Percentiles rank a stretch among this genome's conserved stretches.
Conservation (phyloP, 2,888 invertebrate species). For the Dynastes tityus region DNA sequence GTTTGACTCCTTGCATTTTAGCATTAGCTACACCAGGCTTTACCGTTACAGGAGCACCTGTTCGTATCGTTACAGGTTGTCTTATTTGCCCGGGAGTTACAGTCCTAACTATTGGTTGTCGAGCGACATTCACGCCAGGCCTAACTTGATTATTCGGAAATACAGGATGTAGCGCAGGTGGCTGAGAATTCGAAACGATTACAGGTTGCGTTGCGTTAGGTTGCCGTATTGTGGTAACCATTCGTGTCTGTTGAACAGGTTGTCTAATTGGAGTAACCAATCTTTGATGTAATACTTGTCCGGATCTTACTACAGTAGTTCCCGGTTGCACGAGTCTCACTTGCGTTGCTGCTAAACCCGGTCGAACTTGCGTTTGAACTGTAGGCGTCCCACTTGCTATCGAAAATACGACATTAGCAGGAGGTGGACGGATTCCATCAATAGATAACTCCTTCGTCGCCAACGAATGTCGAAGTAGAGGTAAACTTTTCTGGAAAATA, state of each 20-base stretch:
- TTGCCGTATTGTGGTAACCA: slow-evolving; percentile 68
- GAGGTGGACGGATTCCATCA: slow-evolving; percentile 95
- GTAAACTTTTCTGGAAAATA: slow-evolving; percentile 90
- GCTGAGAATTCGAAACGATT: slow-evolving; percentile 69
- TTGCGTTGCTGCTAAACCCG: slow-evolving; percentile 74
- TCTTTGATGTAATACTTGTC: slow-evolving; percentile 73
- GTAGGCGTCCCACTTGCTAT: slow-evolving; percentile 70
- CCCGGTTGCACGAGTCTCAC: slow-evolving; percentile 77
- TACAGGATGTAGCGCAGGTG: slow-evolving; percentile 70
- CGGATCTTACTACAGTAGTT: slow-evolving; percentile 71
- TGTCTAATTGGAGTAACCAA: slow-evolving; percentile 71
- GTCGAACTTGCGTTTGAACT: slow-evolving; percentile 68
- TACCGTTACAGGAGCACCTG: slow-evolving; percentile 64
- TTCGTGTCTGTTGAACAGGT: slow-evolving; percentile 65
- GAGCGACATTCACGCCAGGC: slow-evolving; percentile 61
- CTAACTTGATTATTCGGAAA: slow-evolving; percentile 61
- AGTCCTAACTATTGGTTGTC: slow-evolving; percentile 62
- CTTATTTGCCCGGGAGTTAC: slow-evolving; percentile 59
- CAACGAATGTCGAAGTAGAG: slow-evolving; percentile 91
- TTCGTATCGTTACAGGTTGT: slow-evolving; percentile 66
- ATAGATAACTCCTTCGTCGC: slow-evolving; percentile 92
- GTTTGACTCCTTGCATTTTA: slow-evolving; percentile 72
- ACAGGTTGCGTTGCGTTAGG: slow-evolving; percentile 63
- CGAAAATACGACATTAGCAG: slow-evolving; percentile 79
- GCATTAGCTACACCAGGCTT: slow-evolving; percentile 67